Conservation (phyloP, 1,140 invertebrate genomes). For the Calliphora vicina region DNA sequence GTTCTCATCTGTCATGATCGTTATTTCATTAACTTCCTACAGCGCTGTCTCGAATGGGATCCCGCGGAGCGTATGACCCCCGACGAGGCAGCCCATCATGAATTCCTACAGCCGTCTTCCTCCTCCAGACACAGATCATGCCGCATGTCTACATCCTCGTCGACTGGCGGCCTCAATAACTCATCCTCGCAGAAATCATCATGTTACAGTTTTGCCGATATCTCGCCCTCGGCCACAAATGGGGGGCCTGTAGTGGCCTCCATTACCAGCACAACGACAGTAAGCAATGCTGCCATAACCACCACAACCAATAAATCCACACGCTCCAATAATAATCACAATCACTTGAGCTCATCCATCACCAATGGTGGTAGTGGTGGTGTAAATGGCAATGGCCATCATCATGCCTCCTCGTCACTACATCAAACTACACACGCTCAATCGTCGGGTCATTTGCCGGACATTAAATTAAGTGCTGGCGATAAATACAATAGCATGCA, state of each 20-base stretch:
- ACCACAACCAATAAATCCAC: constrained; percentile 43
- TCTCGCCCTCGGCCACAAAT: constrained; percentile 47
- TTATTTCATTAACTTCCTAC: constrained; percentile 93
- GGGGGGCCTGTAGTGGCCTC: constrained; percentile 56
- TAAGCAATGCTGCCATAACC: constrained; percentile 60
- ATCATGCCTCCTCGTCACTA: not conserved
- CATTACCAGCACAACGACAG: constrained; percentile 58
- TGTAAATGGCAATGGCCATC: not conserved
- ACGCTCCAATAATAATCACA: constrained; percentile 40
- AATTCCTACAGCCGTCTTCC: constrained; percentile 71
- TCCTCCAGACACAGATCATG: constrained; percentile 60
- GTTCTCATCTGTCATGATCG: constrained; percentile 86
- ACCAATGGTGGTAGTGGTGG: constrained; percentile 35
- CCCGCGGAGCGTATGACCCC: constrained; percentile 91
- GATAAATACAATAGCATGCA: constrained; percentile 62
- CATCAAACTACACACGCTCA: constrained; percentile 42
- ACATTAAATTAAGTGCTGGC: constrained; percentile 59
- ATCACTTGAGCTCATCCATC: not conserved
- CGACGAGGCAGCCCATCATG: constrained; percentile 82
- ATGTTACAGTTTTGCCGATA: constrained; percentile 60
- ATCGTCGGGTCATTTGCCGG: constrained; percentile 59
- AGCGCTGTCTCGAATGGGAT: constrained; percentile 94
- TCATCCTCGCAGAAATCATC: constrained; percentile 57
- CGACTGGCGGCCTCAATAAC: constrained; percentile 56
- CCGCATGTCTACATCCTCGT: constrained; percentile 60